These are phyloP conservation scores for Mesoligia furuncula DNA, from an alignment of 2,888 invertebrate species.

Conservation along the genomic window DNA sequence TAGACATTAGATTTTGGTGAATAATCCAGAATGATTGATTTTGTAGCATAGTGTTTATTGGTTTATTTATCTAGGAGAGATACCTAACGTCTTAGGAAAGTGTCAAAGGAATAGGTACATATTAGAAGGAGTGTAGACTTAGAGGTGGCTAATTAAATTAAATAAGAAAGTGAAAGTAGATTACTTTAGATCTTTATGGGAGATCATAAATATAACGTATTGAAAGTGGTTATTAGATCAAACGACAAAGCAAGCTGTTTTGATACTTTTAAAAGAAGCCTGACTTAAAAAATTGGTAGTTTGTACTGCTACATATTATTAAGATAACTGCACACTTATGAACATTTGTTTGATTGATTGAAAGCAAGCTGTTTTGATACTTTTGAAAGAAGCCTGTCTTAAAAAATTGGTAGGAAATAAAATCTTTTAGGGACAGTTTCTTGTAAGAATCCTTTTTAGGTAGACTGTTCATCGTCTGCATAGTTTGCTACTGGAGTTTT, in stretches of 20 bases:
- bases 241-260: too few species aligned
- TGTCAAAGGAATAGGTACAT: background rate
- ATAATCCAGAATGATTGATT: slow-evolving; percentile 23
- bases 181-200: slow-evolving; percentile 35
- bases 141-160: slow-evolving; percentile 19
- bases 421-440: background rate
- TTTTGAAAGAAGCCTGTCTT: too few species aligned
- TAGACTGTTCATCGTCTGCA: too few species aligned
- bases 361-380: background rate
- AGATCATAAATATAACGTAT: slow-evolving; percentile 31
- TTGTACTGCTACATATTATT: background rate
- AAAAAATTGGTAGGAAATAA: background rate
- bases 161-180: slow-evolving; percentile 51
- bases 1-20: slow-evolving; percentile 16
- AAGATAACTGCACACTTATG: background rate
- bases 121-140: slow-evolving; percentile 3
- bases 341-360: background rate
- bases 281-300: too few species aligned
- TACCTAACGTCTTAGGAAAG: background rate
- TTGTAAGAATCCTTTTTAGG: background rate
- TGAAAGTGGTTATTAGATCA: slow-evolving; percentile 21
- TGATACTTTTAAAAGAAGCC: too few species aligned
- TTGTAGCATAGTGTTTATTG: background rate
- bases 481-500: background rate
- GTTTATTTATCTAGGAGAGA: background rate